Evolutionary conservation across 2,797 vertebrate species (phyloP).

Genomic region (Oreochromis grahami): DNA sequence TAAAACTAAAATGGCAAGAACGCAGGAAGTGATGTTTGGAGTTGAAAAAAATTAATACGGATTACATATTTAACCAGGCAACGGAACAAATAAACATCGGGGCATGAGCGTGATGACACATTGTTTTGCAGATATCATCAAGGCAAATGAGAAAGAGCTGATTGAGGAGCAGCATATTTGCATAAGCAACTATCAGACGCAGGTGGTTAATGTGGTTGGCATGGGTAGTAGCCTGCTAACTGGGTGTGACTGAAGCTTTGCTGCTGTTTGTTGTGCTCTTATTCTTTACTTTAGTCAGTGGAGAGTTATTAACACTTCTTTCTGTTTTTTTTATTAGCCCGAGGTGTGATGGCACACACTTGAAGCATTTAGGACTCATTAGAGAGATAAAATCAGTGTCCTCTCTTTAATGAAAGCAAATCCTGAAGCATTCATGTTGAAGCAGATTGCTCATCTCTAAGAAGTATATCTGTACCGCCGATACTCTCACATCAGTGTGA

Average conservation of each 20-base stretch:
- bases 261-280: conserved; percentile 67
- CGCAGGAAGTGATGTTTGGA: background rate
- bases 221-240: conserved; percentile 51
- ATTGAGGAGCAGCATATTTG: conserved; percentile 45
- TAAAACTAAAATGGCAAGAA: background rate
- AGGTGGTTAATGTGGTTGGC: conserved; percentile 65
- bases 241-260: conserved; percentile 47
- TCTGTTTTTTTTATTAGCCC: conserved; percentile 15
- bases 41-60: background rate
- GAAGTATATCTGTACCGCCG: conserved; percentile 18
- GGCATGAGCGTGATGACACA: background rate
- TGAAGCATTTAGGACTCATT: conserved; percentile 67
- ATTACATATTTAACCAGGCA: background rate
- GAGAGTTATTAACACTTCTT: conserved; percentile 51
- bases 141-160: conserved; percentile 55
- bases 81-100: background rate
- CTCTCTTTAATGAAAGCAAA: conserved; percentile 62
- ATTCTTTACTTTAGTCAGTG: conserved; percentile 41
- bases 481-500: background rate
- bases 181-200: conserved; percentile 45
- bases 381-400: conserved; percentile 75
- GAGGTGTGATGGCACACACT: conserved; percentile 65
- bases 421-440: conserved; percentile 56
- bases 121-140: conserved; percentile 27
- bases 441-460: conserved; percentile 60